phyloP scores from a whole-genome alignment of 1,140 invertebrate species.

The Aphis craccivora region DNA sequence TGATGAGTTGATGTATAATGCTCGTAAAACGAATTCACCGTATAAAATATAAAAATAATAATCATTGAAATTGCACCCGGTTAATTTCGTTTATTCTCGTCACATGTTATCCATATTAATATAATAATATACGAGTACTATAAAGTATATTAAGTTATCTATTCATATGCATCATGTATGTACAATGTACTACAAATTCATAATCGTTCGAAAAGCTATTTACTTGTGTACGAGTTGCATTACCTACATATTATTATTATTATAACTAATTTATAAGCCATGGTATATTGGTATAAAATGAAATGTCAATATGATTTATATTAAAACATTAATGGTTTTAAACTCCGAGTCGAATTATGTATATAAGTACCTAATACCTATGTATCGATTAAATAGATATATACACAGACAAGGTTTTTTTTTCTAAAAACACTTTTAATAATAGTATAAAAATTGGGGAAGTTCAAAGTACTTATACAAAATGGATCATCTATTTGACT shows the following conservation, averaged over 20 bases:
- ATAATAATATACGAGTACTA: background rate
- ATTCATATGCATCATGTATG: background rate
- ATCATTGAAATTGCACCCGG: background rate
- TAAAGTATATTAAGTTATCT: background rate
- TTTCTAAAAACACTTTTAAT: background rate
- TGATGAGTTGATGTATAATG: background rate
- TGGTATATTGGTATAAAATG: too few species aligned
- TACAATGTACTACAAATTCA: too few species aligned
- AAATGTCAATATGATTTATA: background rate
- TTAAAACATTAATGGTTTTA: background rate
- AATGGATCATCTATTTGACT: too few species aligned
- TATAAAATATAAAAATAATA: slow-evolving; percentile 20
- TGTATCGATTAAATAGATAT: background rate
- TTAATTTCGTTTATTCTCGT: background rate
- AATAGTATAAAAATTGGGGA: background rate
- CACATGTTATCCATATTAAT: background rate
- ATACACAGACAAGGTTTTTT: background rate
- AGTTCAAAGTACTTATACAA: too few species aligned
- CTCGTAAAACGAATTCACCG: background rate
- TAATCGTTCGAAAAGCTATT: too few species aligned
- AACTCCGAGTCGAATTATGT: background rate
- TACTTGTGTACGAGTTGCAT: background rate
- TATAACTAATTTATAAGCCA: background rate
- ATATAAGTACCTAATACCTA: background rate
- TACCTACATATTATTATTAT: background rate